Evolutionary conservation across 2,888 invertebrate genomes (phyloP).

Genomic region (Glyphotaelius pellucidus): DNA sequence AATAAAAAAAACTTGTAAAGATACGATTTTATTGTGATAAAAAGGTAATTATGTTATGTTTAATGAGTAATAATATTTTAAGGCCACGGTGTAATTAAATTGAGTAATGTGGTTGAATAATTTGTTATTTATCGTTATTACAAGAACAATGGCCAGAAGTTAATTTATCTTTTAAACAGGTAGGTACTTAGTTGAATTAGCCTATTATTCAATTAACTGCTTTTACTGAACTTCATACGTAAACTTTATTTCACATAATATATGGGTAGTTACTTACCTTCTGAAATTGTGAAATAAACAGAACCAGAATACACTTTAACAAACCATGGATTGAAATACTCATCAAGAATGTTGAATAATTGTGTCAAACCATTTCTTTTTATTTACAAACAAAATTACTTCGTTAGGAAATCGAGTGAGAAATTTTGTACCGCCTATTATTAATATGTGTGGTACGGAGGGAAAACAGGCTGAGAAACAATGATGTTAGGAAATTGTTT

Average conservation of each 20-base stretch:
- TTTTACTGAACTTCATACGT: neutral
- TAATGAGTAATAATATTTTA: conserved; percentile 2
- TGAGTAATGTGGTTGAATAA: neutral
- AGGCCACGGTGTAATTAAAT: neutral
- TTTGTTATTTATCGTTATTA: neutral
- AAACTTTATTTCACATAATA: neutral
- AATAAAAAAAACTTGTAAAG: neutral
- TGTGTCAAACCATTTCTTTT: too few species aligned
- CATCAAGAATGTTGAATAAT: too few species aligned
- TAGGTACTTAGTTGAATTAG: neutral
- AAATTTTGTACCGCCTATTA: too few species aligned
- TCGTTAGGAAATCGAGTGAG: too few species aligned
- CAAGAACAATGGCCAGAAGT: neutral
- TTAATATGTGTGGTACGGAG: too few species aligned
- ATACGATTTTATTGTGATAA: neutral
- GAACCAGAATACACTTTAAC: too few species aligned
- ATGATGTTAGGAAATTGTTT: too few species aligned
- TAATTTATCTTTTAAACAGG: neutral
- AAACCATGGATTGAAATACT: too few species aligned
- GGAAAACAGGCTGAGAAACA: too few species aligned
- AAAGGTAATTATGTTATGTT: neutral
- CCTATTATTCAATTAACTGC: neutral
- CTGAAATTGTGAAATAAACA: too few species aligned
- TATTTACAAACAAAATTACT: too few species aligned
- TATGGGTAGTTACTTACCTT: neutral